These are phyloP conservation scores for Bellardia pandia DNA, from an alignment of 2,888 invertebrate genomes.

Conservation along the genomic window DNA sequence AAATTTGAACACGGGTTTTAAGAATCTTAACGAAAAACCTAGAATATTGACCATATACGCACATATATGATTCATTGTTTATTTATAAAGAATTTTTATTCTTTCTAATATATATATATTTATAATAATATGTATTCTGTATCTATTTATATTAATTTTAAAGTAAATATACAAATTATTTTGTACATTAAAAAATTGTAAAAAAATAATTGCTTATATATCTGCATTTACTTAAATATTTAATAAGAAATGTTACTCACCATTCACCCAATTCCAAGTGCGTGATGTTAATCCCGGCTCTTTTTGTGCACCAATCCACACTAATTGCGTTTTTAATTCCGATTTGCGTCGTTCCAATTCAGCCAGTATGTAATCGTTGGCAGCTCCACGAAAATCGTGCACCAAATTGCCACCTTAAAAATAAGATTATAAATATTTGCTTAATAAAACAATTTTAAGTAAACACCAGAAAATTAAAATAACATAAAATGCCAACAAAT, in stretches of 20 bases:
- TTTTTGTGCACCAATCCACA: constrained; percentile 96
- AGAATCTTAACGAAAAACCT: too few species aligned
- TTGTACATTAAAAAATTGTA: not conserved
- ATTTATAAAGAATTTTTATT: too few species aligned
- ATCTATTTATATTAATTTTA: too few species aligned
- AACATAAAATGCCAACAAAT: not conserved
- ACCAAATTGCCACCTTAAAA: constrained; percentile 83
- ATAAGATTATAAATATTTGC: constrained; percentile 18
- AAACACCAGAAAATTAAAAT: not conserved
- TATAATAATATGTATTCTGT: too few species aligned
- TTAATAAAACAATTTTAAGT: constrained; percentile 1
- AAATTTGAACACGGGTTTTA: too few species aligned
- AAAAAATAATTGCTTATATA: not conserved
- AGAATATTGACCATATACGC: too few species aligned
- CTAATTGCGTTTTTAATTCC: constrained; percentile 92
- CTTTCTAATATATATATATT: too few species aligned
- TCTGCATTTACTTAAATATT: not conserved
- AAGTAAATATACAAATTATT: not conserved
- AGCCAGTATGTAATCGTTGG: constrained; percentile 86
- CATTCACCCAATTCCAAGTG: constrained; percentile 96
- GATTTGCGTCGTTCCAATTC: constrained; percentile 92
- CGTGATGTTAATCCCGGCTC: constrained; percentile 92
- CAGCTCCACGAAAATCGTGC: constrained; percentile 83
- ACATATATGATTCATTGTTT: too few species aligned
- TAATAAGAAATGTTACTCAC: constrained; percentile 84